A percentile compares a stretch with the other conserved stretches of the same genome.
phyloP scores from a whole-genome alignment of 2,113 vertebrate species.

The Spheniscus mendiculus region DNA sequence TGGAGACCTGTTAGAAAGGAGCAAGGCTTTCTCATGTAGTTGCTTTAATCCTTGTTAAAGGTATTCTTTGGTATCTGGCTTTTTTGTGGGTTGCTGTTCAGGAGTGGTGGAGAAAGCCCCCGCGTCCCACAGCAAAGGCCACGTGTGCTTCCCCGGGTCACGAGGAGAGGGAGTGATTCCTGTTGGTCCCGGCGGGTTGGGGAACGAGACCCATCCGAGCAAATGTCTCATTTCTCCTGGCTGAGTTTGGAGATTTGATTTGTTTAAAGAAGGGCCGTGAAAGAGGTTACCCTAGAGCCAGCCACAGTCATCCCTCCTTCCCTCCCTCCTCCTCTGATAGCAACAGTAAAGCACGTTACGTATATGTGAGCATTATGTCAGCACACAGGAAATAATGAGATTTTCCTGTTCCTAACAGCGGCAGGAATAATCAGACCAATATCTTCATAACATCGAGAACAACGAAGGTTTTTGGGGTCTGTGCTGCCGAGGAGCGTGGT shows the following conservation, averaged over 20 bases:
- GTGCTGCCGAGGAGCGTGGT: background rate
- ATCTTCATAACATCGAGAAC: background rate
- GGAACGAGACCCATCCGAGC: background rate
- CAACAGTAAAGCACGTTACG: background rate
- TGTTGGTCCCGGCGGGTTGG: accelerated
- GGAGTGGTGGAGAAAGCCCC: background rate
- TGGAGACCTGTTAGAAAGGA: background rate
- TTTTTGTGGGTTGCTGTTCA: background rate
- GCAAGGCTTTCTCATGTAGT: background rate
- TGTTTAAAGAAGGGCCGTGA: background rate
- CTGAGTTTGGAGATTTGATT: background rate
- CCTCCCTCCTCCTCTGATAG: background rate
- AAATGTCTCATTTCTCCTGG: background rate
- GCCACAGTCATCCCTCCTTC: background rate
- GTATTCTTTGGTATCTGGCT: background rate
- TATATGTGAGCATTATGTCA: accelerated
- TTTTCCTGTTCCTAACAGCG: background rate
- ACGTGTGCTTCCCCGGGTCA: accelerated
- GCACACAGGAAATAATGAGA: background rate
- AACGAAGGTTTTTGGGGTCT: accelerated
- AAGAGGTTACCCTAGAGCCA: background rate
- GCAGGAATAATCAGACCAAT: background rate
- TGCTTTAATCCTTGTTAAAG: background rate
- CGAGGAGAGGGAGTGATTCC: background rate
- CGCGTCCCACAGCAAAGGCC: background rate